Evolutionary conservation across 2,888 invertebrate genomes (phyloP).

Genomic region (Limulus polyphemus): DNA sequence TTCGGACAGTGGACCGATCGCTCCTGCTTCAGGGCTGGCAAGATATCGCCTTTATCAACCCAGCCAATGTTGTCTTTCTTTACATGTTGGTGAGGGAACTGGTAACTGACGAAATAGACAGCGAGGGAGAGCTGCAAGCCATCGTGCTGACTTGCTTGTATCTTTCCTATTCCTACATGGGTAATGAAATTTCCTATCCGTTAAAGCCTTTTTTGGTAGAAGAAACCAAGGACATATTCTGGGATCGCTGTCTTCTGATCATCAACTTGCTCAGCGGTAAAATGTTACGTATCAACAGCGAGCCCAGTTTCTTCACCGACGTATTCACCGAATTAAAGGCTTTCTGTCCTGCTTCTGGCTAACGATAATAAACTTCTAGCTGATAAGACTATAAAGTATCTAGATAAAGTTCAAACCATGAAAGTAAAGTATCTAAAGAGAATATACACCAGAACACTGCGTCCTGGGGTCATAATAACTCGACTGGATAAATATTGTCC

Average conservation of each 20-base stretch:
- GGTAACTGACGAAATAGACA: conserved; percentile 59
- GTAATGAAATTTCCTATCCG: conserved; percentile 83
- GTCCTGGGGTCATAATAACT: too few species aligned
- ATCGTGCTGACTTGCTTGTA: conserved; percentile 96
- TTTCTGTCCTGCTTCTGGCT: conserved; percentile 13
- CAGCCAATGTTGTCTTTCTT: conserved; percentile 98
- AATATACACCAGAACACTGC: too few species aligned
- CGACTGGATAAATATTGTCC: too few species aligned
- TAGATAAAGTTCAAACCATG: too few species aligned
- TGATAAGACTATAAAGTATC: too few species aligned
- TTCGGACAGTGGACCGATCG: conserved; percentile 90
- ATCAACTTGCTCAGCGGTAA: conserved; percentile 80
- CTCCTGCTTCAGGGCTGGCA: conserved; percentile 98
- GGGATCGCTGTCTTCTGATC: conserved; percentile 90
- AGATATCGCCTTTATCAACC: conserved; percentile 99
- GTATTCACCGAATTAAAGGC: conserved; percentile 94
- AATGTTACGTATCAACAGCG: conserved; percentile 96
- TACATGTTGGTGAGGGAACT: conserved; percentile 94
- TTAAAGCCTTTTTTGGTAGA: conserved; percentile 97
- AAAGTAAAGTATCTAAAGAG: too few species aligned
- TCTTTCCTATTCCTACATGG: conserved; percentile 99
- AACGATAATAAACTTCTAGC: neutral
- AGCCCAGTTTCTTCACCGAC: conserved; percentile 96
- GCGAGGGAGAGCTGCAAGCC: conserved; percentile 77
- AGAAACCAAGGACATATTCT: conserved; percentile 90